These are phyloP conservation scores for Nesidiocoris tenuis DNA, from an alignment of 2,888 invertebrate species.

Conservation along the genomic window DNA sequence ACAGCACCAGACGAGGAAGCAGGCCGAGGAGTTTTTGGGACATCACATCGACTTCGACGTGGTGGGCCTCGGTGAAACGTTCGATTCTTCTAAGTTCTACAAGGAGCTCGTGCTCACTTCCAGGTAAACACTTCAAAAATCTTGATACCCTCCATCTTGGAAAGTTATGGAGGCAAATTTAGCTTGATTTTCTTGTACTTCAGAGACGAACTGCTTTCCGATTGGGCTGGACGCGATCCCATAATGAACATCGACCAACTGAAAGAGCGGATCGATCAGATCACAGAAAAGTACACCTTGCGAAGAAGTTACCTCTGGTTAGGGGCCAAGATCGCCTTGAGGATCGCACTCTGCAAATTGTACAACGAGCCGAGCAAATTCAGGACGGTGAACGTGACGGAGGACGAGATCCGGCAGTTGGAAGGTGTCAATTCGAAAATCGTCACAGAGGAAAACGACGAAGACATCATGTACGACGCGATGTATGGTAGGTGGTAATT, in stretches of 20 bases:
- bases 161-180: no score
- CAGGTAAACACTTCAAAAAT: no score
- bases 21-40: slow-evolving; percentile 39
- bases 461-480: background rate
- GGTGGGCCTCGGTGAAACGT: slow-evolving; percentile 41
- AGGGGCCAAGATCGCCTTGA: background rate
- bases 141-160: no score
- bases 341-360: slow-evolving; percentile 37
- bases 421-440: background rate
- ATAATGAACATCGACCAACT: slow-evolving; percentile 30
- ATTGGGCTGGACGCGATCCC: slow-evolving; percentile 42
- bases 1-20: slow-evolving; percentile 40
- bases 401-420: background rate
- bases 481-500: no score
- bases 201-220: slow-evolving; percentile 41
- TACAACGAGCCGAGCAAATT: slow-evolving; percentile 27
- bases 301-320: slow-evolving; percentile 15
- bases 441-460: background rate
- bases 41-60: slow-evolving; percentile 45
- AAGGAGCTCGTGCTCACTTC: slow-evolving; percentile 45
- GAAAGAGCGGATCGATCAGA: slow-evolving; percentile 1
- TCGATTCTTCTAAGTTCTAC: slow-evolving; percentile 44
- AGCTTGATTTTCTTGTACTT: no score
- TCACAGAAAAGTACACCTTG: slow-evolving; percentile 11
- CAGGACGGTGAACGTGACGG: slow-evolving; percentile 4